Conservation (phyloP, 2,888 invertebrate genomes). For the Torymus texanus region DNA sequence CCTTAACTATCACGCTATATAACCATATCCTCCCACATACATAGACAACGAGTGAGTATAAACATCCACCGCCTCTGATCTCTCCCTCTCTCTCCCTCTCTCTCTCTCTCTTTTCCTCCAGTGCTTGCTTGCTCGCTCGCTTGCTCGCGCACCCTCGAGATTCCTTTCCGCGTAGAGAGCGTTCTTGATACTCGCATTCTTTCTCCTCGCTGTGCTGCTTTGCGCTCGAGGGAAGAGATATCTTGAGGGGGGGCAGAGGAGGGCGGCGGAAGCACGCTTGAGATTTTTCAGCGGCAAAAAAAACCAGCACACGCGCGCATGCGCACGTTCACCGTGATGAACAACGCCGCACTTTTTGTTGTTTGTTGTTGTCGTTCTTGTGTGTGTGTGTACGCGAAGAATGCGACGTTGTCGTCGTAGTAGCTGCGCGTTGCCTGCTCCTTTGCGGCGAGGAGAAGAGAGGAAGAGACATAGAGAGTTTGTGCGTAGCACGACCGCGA, state of each 20-base stretch:
- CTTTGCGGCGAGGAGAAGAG: background rate
- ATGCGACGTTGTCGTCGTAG: conserved; percentile 29
- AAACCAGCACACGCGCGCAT: background rate
- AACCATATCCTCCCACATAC: too few species aligned
- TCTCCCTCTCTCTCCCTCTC: background rate
- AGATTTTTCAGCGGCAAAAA: conserved; percentile 56
- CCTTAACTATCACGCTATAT: too few species aligned
- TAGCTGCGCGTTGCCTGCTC: background rate
- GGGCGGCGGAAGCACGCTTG: conserved; percentile 64
- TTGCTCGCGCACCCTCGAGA: conserved; percentile 67
- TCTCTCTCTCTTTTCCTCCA: background rate
- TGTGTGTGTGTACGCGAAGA: conserved; percentile 1
- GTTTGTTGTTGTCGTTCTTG: too few species aligned
- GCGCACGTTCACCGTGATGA: conserved; percentile 45
- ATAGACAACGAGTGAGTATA: too few species aligned
- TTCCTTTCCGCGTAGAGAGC: conserved; percentile 69
- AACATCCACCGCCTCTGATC: too few species aligned
- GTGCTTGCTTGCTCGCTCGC: background rate
- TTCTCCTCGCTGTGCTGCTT: conserved; percentile 55
- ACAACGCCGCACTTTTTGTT: conserved; percentile 38
- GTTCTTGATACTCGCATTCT: conserved; percentile 69
- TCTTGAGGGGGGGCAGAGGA: too few species aligned
- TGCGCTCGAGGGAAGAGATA: too few species aligned
- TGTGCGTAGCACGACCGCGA: conserved; percentile 8
- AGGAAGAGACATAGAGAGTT: too few species aligned